Conservation (phyloP, 2,888 invertebrate genomes). For the Hipparchia semele region DNA sequence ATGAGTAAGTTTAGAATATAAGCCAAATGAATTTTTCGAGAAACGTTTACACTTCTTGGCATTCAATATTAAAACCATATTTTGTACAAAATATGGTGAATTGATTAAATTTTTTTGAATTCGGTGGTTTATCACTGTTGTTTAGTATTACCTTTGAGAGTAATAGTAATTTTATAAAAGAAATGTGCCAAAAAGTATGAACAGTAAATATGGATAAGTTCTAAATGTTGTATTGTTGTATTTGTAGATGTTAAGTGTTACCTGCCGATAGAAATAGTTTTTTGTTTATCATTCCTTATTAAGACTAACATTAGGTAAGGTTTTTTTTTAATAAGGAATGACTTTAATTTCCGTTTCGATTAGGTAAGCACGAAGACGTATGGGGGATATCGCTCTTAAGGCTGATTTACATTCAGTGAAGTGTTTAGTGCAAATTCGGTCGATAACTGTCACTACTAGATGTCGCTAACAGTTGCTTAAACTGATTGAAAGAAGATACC, state of each 20-base stretch:
- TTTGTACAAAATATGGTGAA: constrained; percentile 24
- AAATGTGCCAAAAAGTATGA: constrained; percentile 39
- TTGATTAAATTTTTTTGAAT: neutral
- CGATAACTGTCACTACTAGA: too few relatives aligned
- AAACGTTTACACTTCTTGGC: constrained; percentile 35
- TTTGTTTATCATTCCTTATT: neutral
- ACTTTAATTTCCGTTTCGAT: neutral
- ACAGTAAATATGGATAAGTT: constrained; percentile 27
- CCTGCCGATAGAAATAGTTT: neutral
- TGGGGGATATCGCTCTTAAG: neutral
- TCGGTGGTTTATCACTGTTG: neutral
- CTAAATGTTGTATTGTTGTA: constrained; percentile 11
- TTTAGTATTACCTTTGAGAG: neutral
- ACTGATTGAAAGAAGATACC: too few relatives aligned
- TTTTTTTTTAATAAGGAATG: neutral
- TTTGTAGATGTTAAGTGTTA: neutral
- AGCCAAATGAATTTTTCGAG: constrained; percentile 17
- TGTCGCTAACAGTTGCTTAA: too few relatives aligned
- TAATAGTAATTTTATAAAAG: constrained; percentile 7
- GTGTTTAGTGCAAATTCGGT: too few relatives aligned
- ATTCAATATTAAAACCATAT: constrained; percentile 18
- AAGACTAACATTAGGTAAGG: neutral
- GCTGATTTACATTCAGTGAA: too few relatives aligned
- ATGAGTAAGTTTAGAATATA: neutral
- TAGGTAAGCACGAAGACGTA: neutral